These are phyloP conservation scores for Mesorhabditis spiculigera DNA, from an alignment of 2,888 invertebrate species.

Conservation along the genomic window DNA sequence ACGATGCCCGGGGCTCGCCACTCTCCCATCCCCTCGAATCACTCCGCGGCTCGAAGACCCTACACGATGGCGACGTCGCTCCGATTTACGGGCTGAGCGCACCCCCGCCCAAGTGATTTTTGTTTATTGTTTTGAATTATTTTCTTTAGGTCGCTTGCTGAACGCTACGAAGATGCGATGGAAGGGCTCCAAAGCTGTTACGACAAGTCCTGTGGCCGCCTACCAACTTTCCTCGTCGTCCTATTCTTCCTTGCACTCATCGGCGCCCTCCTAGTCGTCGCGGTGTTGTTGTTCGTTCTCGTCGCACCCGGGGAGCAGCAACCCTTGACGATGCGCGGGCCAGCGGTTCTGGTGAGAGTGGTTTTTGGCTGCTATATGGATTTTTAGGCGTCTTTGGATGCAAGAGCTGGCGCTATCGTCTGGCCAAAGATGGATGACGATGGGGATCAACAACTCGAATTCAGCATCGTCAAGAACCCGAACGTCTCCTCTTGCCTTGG, in stretches of 20 bases:
- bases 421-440: not conserved
- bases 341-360: not conserved
- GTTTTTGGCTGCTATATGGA: not conserved
- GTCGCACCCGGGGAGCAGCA: not conserved
- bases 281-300: not conserved
- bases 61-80: not conserved
- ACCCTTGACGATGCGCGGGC: not conserved
- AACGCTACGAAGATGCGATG: not conserved
- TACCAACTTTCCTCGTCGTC: not conserved
- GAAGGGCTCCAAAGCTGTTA: not conserved
- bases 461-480: no score
- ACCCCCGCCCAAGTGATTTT: not conserved
- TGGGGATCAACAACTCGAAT: no score
- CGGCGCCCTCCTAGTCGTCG: not conserved
- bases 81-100: not conserved
- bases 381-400: not conserved
- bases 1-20: not conserved
- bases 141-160: not conserved
- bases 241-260: not conserved
- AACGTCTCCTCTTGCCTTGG: not conserved
- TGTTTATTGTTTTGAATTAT: not conserved
- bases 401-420: not conserved
- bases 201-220: not conserved
- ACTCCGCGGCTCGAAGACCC: no score
- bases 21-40: not conserved